Conservation (phyloP, 2,888 invertebrate species). For the Leptinotarsa peninsularis region DNA sequence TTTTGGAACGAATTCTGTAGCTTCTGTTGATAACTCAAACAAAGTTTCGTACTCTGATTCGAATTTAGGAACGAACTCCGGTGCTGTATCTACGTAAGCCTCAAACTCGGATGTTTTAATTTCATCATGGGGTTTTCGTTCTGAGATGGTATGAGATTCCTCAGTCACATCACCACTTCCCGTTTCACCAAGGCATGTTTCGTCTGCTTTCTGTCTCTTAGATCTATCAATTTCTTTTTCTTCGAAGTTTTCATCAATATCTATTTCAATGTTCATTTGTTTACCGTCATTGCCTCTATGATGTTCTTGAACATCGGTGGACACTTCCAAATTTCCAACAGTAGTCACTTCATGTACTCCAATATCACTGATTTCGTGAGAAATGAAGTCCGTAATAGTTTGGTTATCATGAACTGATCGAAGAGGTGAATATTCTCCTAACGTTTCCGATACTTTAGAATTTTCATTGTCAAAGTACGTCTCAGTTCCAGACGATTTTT, state of each 20-base stretch:
- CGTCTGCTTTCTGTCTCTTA: background rate
- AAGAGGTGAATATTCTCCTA: background rate
- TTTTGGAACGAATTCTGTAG: conserved; percentile 61
- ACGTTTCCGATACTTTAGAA: background rate
- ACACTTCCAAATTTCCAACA: background rate
- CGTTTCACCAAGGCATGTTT: background rate
- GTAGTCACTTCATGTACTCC: background rate
- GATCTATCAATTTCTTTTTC: background rate
- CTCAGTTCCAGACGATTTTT: background rate
- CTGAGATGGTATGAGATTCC: conserved; percentile 10
- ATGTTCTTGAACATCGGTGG: background rate
- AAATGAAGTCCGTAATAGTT: conserved; percentile 37
- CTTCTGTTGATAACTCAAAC: conserved; percentile 47
- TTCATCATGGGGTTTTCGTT: background rate
- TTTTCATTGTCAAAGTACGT: background rate
- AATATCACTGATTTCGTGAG: conserved; percentile 36
- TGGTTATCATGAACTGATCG: background rate
- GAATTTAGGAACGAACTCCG: conserved; percentile 60
- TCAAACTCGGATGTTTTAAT: conserved; percentile 56
- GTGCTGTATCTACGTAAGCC: conserved; percentile 58
- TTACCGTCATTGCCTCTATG: background rate
- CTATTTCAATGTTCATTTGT: background rate
- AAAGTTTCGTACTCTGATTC: conserved; percentile 32
- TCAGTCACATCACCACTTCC: conserved; percentile 11
- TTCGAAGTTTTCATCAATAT: background rate